phyloP scores from a whole-genome alignment of 2,113 vertebrate genomes.

The Strigops habroptila region DNA sequence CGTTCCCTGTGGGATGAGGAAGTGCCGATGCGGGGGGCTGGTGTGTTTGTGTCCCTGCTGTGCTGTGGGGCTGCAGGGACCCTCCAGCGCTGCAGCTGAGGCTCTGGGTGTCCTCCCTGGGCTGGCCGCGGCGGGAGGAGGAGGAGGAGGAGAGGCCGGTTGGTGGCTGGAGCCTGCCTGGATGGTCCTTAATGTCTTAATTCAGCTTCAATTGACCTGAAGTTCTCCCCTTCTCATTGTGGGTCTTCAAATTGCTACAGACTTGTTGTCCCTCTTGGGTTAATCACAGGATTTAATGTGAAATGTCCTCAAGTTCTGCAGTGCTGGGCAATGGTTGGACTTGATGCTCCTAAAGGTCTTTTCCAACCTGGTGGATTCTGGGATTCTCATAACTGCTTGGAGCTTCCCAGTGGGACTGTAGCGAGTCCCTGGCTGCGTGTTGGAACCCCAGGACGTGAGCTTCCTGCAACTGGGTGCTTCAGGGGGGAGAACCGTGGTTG shows the following conservation, averaged over 20 bases:
- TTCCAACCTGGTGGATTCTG: background rate
- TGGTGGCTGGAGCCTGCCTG: background rate
- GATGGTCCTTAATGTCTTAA: background rate
- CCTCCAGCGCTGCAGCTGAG: background rate
- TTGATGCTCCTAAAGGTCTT: too few relatives aligned
- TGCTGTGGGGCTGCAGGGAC: background rate
- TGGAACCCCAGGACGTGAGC: background rate
- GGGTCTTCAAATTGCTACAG: background rate
- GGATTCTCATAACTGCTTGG: background rate
- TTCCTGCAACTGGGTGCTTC: background rate
- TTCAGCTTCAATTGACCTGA: background rate
- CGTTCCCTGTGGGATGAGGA: background rate
- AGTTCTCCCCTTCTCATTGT: background rate
- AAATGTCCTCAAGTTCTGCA: background rate
- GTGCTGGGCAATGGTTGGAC: background rate
- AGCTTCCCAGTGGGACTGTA: background rate
- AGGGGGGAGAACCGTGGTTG: too few relatives aligned
- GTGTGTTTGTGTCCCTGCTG: accelerated
- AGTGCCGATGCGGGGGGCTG: background rate
- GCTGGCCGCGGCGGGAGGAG: background rate
- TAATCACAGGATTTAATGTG: background rate
- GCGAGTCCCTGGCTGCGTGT: background rate
- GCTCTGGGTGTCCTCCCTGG: too few relatives aligned
- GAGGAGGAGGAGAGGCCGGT: background rate
- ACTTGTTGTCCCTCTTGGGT: background rate